Evolutionary conservation across 2,888 invertebrate species (phyloP).

Genomic region (Nomada fabriciana): DNA sequence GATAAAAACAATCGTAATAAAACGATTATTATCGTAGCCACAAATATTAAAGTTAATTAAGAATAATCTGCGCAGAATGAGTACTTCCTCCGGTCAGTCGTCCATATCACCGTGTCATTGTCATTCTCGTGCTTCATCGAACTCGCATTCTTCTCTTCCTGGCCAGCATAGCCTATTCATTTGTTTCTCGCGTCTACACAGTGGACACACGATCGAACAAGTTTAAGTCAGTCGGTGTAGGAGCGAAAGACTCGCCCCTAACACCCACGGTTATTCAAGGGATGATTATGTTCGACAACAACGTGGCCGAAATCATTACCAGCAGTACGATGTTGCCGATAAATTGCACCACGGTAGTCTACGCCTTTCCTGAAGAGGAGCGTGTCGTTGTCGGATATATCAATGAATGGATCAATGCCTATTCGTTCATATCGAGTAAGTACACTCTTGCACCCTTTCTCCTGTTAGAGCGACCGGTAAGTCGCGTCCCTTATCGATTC

Average conservation of each 20-base stretch:
- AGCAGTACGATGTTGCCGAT: constrained; percentile 72
- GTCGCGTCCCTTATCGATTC: neutral
- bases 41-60: too few relatives aligned
- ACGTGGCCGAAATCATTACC: constrained; percentile 71
- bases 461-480: constrained; percentile 31
- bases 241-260: constrained; percentile 73
- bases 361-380: constrained; percentile 84
- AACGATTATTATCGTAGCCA: too few relatives aligned
- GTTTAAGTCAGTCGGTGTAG: constrained; percentile 77
- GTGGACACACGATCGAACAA: constrained; percentile 78
- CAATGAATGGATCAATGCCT: constrained; percentile 89
- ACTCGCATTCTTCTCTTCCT: neutral
- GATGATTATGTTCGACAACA: constrained; percentile 75
- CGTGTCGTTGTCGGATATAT: constrained; percentile 87
- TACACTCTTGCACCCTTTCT: constrained; percentile 73
- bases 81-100: too few relatives aligned
- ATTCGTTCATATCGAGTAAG: constrained; percentile 90
- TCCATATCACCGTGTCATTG: too few relatives aligned
- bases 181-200: constrained; percentile 73
- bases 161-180: constrained; percentile 30
- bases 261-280: constrained; percentile 73
- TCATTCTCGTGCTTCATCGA: constrained; percentile 22
- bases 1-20: too few relatives aligned
- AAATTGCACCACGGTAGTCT: constrained; percentile 86
- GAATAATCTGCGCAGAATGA: too few relatives aligned